These are phyloP conservation scores for Mus musculus DNA, from an alignment of 2,113 vertebrate genomes.

Conservation along the genomic window DNA sequence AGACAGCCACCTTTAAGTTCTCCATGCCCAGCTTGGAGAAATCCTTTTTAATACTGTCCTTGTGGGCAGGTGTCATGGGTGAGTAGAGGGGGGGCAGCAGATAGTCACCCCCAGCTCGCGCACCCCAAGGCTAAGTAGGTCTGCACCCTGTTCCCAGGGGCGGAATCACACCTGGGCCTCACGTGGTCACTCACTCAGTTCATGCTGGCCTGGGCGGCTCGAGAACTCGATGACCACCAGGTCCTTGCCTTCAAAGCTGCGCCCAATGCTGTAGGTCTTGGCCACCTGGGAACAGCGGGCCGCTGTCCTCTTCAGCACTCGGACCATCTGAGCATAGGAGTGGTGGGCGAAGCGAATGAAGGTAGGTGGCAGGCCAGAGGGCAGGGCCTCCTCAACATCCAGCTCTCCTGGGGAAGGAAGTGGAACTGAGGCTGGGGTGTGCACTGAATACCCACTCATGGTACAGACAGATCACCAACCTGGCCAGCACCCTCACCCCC, in stretches of 20 bases:
- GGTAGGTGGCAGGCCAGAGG: conserved; percentile 86
- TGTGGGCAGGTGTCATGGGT: neutral
- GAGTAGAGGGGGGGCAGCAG: neutral
- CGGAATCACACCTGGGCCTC: accelerated
- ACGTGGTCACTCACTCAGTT: conserved; percentile 85
- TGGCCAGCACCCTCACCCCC: accelerated
- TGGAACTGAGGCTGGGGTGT: neutral
- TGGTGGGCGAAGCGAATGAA: conserved; percentile 94
- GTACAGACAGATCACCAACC: accelerated
- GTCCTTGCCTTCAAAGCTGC: conserved; percentile 94
- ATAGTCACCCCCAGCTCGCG: accelerated
- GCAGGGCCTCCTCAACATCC: conserved; percentile 83
- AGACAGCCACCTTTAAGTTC: neutral
- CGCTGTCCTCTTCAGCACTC: conserved; percentile 91
- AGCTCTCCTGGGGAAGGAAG: conserved; percentile 85
- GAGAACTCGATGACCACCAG: conserved; percentile 97
- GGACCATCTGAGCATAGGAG: conserved; percentile 94
- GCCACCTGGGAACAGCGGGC: conserved; percentile 93
- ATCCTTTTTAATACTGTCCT: neutral
- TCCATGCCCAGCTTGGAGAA: neutral
- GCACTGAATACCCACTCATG: accelerated
- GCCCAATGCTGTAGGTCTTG: conserved; percentile 95
- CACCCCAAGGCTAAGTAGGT: neutral
- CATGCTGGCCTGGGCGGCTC: conserved; percentile 94
- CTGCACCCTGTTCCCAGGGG: accelerated